Conservation (phyloP, 2,113 vertebrate genomes). For the Aegotheles bennettii region DNA sequence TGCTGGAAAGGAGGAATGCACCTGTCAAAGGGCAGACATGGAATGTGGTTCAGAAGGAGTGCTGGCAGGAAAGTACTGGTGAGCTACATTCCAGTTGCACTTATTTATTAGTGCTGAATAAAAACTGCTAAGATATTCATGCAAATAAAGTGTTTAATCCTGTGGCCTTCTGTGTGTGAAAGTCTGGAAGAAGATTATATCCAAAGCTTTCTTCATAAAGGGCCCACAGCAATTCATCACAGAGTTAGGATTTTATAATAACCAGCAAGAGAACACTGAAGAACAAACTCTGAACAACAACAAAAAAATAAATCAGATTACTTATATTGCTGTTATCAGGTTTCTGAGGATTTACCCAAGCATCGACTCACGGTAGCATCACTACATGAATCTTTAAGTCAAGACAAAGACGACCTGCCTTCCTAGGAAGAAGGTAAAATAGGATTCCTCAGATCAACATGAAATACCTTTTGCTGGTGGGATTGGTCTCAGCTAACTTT, state of each 20-base stretch:
- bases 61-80: neutral
- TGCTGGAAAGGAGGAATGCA: neutral
- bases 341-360: neutral
- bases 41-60: neutral
- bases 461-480: neutral
- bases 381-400: neutral
- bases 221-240: neutral
- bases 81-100: neutral
- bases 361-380: neutral
- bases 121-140: neutral
- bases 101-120: neutral
- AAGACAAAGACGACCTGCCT: neutral
- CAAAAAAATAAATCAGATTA: neutral
- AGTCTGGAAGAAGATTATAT: neutral
- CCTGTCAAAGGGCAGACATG: neutral
- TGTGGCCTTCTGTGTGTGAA: neutral
- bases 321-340: neutral
- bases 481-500: neutral
- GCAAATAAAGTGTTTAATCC: neutral
- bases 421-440: neutral
- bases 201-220: neutral
- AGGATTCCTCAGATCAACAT: neutral
- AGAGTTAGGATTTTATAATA: neutral
- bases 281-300: neutral
- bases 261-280: neutral